Conservation (phyloP, 2,797 vertebrate genomes). For the Pantherophis vulpinus region DNA sequence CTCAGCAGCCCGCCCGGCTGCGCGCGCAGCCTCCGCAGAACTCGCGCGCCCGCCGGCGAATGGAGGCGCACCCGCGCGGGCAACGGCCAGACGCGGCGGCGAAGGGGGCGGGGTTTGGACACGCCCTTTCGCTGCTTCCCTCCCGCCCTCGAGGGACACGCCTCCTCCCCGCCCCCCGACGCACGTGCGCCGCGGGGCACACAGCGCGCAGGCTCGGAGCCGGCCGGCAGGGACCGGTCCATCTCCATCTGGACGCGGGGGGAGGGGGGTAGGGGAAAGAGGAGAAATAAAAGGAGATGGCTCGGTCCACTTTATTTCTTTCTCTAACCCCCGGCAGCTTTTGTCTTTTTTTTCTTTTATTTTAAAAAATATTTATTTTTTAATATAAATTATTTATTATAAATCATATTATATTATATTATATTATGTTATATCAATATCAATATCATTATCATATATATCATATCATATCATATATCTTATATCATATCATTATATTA, state of each 20-base stretch:
- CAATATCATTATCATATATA: too few species aligned
- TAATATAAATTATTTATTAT: too few species aligned
- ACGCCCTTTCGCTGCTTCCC: constrained; percentile 15
- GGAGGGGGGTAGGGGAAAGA: too few species aligned
- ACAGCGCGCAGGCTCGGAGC: background rate
- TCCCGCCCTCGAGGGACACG: background rate
- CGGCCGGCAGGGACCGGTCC: background rate
- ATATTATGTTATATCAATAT: too few species aligned
- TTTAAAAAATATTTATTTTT: too few species aligned
- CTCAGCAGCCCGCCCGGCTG: background rate
- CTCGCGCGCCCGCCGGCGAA: constrained; percentile 48
- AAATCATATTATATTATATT: too few species aligned
- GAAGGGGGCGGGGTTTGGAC: constrained; percentile 3
- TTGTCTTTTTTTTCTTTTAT: too few species aligned
- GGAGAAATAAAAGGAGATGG: background rate
- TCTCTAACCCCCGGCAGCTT: background rate
- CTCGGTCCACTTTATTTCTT: background rate
- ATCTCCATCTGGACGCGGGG: background rate
- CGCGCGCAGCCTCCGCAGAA: background rate
- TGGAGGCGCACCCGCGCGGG: constrained; percentile 58
- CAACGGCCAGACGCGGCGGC: background rate
- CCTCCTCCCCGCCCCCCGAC: background rate
- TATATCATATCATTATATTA: too few species aligned
- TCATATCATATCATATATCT: too few species aligned
- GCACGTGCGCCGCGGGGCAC: background rate